A percentile compares a stretch with the other conserved stretches of the same genome.
Conservation (phyloP, 2,797 vertebrate genomes). For the Pseudomugil gertrudae region DNA sequence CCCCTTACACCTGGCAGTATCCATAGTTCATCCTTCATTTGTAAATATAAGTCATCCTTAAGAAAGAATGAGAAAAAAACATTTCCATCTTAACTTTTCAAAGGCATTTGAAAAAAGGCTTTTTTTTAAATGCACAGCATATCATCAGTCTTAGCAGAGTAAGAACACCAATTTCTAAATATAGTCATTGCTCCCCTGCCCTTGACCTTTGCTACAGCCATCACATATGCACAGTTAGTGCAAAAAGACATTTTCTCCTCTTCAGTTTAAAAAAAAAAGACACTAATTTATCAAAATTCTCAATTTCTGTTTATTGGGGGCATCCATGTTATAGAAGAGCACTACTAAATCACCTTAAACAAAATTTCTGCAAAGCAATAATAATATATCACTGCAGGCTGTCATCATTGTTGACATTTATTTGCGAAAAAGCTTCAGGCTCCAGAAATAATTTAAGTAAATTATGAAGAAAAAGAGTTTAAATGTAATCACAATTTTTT, state of each 20-base stretch:
- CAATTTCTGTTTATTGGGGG: conserved; percentile 22
- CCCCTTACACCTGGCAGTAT: conserved; percentile 39
- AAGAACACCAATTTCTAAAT: conserved; percentile 51
- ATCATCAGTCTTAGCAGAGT: conserved; percentile 40
- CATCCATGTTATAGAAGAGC: conserved; percentile 11
- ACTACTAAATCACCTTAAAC: conserved; percentile 29
- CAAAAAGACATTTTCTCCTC: conserved; percentile 15
- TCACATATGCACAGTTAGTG: not conserved
- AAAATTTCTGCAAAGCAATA: conserved; percentile 37
- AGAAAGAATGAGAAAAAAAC: too few species aligned
- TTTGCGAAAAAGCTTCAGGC: not conserved
- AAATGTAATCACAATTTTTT: not conserved
- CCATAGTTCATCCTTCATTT: conserved; percentile 32
- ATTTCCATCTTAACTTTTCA: too few species aligned
- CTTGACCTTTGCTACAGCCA: conserved; percentile 22
- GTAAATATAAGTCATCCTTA: conserved; percentile 29
- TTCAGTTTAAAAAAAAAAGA: conserved; percentile 41
- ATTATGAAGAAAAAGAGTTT: not conserved
- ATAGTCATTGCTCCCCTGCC: conserved; percentile 39
- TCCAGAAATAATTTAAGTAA: not conserved
- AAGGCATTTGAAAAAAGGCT: conserved; percentile 35
- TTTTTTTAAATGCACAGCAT: conserved; percentile 40
- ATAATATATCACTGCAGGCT: conserved; percentile 22
- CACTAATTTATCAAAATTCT: conserved; percentile 38
- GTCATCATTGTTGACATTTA: conserved; percentile 6